Conservation (phyloP, 2,888 invertebrate genomes). For the Hemaris fuciformis region DNA sequence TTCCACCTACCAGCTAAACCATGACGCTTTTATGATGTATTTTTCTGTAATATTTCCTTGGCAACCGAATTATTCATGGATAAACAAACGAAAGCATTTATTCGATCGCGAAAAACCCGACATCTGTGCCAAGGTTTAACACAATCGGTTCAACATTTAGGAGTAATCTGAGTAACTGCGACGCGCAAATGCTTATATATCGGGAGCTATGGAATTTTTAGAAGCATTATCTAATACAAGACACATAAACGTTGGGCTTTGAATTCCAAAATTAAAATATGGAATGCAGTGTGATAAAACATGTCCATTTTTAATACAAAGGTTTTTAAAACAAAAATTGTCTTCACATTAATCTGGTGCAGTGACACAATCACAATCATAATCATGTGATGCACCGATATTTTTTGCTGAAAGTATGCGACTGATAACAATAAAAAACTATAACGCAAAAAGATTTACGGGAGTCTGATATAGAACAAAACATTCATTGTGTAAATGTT, state of each 20-base stretch:
- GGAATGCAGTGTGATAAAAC: too few relatives aligned
- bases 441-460: background rate
- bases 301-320: too few relatives aligned
- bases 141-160: background rate
- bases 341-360: too few relatives aligned
- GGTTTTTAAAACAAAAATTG: too few relatives aligned
- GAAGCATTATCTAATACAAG: background rate
- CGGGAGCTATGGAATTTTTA: background rate
- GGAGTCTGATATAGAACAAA: too few relatives aligned
- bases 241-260: background rate
- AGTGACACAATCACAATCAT: too few relatives aligned
- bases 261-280: too few relatives aligned
- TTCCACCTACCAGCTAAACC: too few relatives aligned
- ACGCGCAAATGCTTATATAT: background rate
- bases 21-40: too few relatives aligned
- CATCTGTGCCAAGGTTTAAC: background rate
- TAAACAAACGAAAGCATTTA: background rate
- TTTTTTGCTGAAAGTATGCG: too few relatives aligned
- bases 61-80: background rate
- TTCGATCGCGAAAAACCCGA: background rate
- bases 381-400: too few relatives aligned
- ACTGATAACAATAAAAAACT: too few relatives aligned
- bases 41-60: background rate
- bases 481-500: background rate
- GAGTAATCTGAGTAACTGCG: conserved; percentile 15